phyloP scores from a whole-genome alignment of 2,888 invertebrate species.

The Aleiodes alternator region DNA sequence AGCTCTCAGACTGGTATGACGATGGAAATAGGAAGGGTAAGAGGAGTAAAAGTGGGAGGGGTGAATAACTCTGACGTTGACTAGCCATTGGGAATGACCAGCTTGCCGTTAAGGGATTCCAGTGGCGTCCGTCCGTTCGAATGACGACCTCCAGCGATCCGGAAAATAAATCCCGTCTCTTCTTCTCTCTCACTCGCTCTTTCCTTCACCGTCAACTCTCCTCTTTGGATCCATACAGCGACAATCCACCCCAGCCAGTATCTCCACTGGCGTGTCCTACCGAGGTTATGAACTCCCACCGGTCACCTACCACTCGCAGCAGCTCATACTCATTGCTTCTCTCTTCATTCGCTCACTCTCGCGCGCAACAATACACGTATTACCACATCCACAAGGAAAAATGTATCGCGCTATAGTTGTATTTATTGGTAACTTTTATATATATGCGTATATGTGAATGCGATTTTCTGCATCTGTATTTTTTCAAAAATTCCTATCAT shows the following conservation, averaged over 20 bases:
- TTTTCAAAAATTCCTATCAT: constrained; percentile 23
- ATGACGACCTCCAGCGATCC: constrained; percentile 68
- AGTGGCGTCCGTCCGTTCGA: constrained; percentile 64
- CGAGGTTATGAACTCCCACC: constrained; percentile 59
- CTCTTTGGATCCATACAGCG: constrained; percentile 8
- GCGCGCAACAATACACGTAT: constrained; percentile 1
- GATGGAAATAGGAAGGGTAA: neutral
- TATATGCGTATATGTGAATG: neutral
- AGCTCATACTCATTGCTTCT: neutral
- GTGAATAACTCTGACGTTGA: constrained; percentile 45
- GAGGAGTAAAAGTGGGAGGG: constrained; percentile 2
- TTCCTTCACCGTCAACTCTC: neutral
- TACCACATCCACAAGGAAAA: constrained; percentile 2
- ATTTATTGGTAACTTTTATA: neutral
- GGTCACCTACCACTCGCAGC: constrained; percentile 37
- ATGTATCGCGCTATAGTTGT: constrained; percentile 2
- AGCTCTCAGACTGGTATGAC: neutral
- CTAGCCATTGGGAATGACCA: constrained; percentile 60
- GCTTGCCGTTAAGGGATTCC: constrained; percentile 66
- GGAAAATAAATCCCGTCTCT: constrained; percentile 65
- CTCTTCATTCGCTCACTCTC: neutral
- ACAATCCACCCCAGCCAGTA: neutral
- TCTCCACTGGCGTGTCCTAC: constrained; percentile 31
- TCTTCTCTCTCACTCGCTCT: constrained; percentile 42
- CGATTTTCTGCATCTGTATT: constrained; percentile 30